Conservation (phyloP, 1,140 invertebrate genomes). For the Potamilus streckersoni region DNA sequence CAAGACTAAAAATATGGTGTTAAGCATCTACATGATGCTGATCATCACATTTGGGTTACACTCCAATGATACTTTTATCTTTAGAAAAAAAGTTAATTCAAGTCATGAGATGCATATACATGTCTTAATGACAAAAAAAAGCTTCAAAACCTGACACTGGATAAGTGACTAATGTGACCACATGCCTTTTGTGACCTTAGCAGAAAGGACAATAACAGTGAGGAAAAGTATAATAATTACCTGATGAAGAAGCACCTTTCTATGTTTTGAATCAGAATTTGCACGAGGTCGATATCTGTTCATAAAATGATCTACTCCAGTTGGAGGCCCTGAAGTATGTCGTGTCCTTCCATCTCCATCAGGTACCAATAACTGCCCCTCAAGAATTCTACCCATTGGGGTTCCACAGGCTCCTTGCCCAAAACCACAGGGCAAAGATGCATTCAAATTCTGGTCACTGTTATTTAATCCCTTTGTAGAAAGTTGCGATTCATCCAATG, state of each 20-base stretch:
- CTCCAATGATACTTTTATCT: no score
- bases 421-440: conserved; percentile 3
- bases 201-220: no score
- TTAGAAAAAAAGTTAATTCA: no score
- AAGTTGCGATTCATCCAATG: conserved; percentile 55
- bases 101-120: no score
- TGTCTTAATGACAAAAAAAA: not conserved
- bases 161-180: not conserved
- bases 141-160: not conserved
- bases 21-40: no score
- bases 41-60: no score
- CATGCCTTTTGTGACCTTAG: not conserved
- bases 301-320: conserved; percentile 48
- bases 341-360: conserved; percentile 27
- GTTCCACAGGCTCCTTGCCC: conserved; percentile 31
- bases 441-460: conserved; percentile 20
- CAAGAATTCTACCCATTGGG: conserved; percentile 60
- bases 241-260: conserved; percentile 34
- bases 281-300: conserved; percentile 55
- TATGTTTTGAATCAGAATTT: conserved; percentile 58
- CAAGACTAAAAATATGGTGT: no score
- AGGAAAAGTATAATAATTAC: conserved; percentile 15
- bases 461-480: conserved; percentile 31
- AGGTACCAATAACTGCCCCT: conserved; percentile 49
- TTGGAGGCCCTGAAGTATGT: conserved; percentile 52